Evolutionary conservation across 2,888 invertebrate species (phyloP), one percentile per base, ranked within the genome.

Genomic region (Seladonia tumulorum): DNA sequence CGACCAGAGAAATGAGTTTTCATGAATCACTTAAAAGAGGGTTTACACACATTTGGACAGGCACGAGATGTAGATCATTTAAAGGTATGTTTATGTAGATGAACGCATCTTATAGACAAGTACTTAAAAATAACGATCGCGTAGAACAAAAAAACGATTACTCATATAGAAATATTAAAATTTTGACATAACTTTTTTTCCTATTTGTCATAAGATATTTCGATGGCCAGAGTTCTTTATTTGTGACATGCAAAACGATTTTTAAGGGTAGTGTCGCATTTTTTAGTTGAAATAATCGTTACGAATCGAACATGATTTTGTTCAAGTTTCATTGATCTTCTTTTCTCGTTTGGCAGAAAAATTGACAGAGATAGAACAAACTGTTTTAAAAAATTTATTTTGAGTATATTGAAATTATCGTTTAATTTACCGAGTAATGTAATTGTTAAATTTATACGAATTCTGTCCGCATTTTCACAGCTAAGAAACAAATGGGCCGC

Each of bases 1-100:
- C 71, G 63, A n/a, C 42, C 57, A 79, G 75, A 47, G 49, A 45
- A 57, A 71, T 74, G n/a, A 63, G 42, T 35, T 35, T 22, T 57
- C 25, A 66, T 18, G 72, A 75, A 16, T 63, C 29, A 53, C 39
- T 71, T n/a, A n/a, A 35, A 35, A 18, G 25, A 16, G 66, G 29
- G 29, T 29, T 66, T 66, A 35, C 16, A 66, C 1, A 66, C 66
- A 66, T 16, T 8, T 8, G 12, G 8, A 66, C 66, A 29, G 66
- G 66, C 53, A 60, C 8, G 14, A 60, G 14, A 60, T 16, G 29
- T 63, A 35, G 35, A 66, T 29, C n/a, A n/a, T 66, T 66, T 8
- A 35, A 16, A 66, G 66, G 35, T 29, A 35, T 35, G n/a, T 53
- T 53, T 53, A 53, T 53, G 53, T 53, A 53, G 3, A 2, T n/a